phyloP scores from a whole-genome alignment of 2,888 invertebrate species.

The Hemithea aestivaria region DNA sequence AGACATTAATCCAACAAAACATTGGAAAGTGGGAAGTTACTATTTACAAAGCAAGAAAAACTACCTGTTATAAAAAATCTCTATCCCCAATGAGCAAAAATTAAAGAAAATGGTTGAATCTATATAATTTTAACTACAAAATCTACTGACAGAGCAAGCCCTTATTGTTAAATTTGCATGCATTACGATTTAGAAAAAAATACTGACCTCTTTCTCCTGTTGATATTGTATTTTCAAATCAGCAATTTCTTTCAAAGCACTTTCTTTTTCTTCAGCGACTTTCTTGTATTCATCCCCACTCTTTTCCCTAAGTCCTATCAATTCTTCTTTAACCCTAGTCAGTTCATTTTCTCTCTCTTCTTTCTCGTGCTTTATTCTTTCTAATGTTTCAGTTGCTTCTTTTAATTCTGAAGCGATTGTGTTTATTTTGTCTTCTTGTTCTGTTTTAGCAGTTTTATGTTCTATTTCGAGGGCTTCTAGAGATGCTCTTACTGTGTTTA shows the following conservation, averaged over 20 bases:
- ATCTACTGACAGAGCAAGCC: too few species aligned
- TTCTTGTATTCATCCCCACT: constrained; percentile 64
- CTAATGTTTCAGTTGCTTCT: constrained; percentile 57
- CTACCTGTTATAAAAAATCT: background rate
- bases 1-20: too few species aligned
- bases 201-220: constrained; percentile 69
- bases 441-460: constrained; percentile 60
- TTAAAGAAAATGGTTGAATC: too few species aligned
- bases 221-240: constrained; percentile 52
- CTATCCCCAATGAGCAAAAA: constrained; percentile 4
- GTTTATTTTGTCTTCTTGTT: constrained; percentile 61
- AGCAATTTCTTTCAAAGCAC: constrained; percentile 51
- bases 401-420: constrained; percentile 55
- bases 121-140: too few species aligned
- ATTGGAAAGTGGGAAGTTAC: too few species aligned
- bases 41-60: too few species aligned
- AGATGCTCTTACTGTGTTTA: constrained; percentile 63
- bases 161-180: constrained; percentile 5
- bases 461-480: constrained; percentile 69
- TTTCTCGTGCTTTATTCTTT: constrained; percentile 53
- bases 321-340: constrained; percentile 56
- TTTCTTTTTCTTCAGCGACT: constrained; percentile 58
- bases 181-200: too few species aligned
- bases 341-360: constrained; percentile 56
- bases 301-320: constrained; percentile 52